Evolutionary conservation across 2,888 invertebrate species (phyloP), one percentile per base, ranked within the genome.

Genomic region (Synergus japonicus): DNA sequence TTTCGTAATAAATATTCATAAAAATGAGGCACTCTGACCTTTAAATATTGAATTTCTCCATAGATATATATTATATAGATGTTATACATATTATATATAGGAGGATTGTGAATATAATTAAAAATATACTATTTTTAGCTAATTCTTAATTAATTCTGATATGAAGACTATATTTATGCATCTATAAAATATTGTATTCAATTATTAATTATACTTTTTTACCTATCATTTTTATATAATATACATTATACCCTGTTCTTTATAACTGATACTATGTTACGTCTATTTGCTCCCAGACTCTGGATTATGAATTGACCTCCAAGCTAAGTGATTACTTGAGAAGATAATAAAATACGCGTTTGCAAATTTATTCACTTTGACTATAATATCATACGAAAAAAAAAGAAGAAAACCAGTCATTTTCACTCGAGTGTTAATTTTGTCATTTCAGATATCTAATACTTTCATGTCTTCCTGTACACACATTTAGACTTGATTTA

Each of bases 281-380:
- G 54, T 18, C 41, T 58, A 73, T 73, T 37, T 49, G 10, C n/a
- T 37, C 18, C 49, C 46, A 69, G 69, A 69, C 29, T 54, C 54
- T 73, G 29, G 49, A 73, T 54, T 73, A 73, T 73, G 49, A n/a
- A 73, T 54, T 73, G 49, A 73, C 73, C 73, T 73, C 29, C 37
- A 73, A 73, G 49, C 37, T 10, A 49, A 15, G 73, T 73, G 73
- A 73, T 73, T 73, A 54, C 54, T 73, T n/a, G n/a, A 73, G 37
- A 29, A 49, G 73, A 73, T 73, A 73, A 73, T 37, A 37, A 73
- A 73, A 73, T 67, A 46, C 37, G 73, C 37, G 37, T 73, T 73
- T 54, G 37, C 49, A 69, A 69, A 46, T 69, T 49, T 69, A 73
- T 73, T 54, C 9, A 73, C 15, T 37, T 73, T n/a, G 37, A 54